Evolutionary conservation across 2,888 invertebrate species (phyloP).

Genomic region (Uloborus plumipes): DNA sequence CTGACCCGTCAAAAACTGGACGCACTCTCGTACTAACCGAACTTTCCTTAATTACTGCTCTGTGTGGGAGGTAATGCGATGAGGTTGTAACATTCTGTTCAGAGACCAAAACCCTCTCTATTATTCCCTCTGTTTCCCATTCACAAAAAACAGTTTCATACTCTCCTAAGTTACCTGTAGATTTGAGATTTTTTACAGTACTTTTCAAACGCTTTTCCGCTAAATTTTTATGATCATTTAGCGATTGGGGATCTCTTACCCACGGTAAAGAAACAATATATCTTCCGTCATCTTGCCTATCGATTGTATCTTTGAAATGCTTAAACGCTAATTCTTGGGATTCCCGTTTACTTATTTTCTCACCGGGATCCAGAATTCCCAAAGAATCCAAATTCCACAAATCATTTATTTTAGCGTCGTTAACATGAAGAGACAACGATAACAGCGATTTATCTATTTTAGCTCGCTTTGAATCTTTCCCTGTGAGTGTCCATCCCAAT

Average conservation of each 20-base stretch:
- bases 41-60: not conserved
- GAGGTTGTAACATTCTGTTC: not conserved
- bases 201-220: not conserved
- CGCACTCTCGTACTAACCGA: not conserved
- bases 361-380: not conserved
- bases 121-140: slow-evolving; percentile 8
- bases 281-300: not conserved
- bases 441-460: not conserved
- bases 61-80: not conserved
- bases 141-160: not conserved
- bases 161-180: not conserved
- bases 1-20: not conserved
- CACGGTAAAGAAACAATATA: not conserved
- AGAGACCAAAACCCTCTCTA: not conserved
- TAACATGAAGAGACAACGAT: not conserved
- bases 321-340: not conserved
- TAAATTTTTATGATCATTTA: not conserved
- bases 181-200: not conserved
- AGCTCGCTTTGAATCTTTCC: not conserved
- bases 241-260: not conserved
- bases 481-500: not conserved
- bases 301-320: slow-evolving; percentile 3
- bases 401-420: not conserved
- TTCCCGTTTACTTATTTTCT: not conserved
- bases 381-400: not conserved